Evolutionary conservation across 64 coral and sea anemone genomes (phyloP).

Genomic region (Dendrophyllia cribrosa): DNA sequence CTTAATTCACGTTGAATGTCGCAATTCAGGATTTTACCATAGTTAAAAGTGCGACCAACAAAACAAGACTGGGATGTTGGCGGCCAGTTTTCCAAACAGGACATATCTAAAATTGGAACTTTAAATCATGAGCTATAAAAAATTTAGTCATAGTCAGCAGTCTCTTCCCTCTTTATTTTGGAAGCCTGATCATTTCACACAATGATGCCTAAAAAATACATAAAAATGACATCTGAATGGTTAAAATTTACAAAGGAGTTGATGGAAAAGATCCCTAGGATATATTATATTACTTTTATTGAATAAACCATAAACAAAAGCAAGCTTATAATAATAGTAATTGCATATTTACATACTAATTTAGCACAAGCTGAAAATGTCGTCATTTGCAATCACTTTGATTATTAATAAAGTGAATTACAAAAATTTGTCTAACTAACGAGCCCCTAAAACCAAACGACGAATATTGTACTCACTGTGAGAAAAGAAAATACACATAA

Average conservation of each 20-base stretch:
- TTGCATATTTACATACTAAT: conserved; percentile 41
- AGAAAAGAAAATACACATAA: background rate
- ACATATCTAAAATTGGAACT: too few relatives aligned
- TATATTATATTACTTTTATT: conserved; percentile 12
- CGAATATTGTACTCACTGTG: background rate
- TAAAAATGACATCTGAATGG: background rate
- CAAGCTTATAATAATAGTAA: conserved; percentile 22
- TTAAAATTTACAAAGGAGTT: background rate
- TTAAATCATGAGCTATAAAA: too few relatives aligned
- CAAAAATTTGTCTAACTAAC: background rate
- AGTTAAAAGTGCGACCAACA: too few relatives aligned
- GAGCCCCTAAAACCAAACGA: background rate
- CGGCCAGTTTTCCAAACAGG: too few relatives aligned
- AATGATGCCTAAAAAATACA: background rate
- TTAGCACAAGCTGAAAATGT: conserved; percentile 30
- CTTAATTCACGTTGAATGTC: too few relatives aligned
- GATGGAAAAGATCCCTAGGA: background rate
- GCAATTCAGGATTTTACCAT: too few relatives aligned
- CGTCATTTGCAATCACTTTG: background rate
- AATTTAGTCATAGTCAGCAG: background rate
- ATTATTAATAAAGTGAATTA: conserved; percentile 15
- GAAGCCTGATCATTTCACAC: background rate
- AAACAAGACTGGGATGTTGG: too few relatives aligned
- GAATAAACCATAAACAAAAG: conserved; percentile 31
- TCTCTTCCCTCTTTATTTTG: background rate